Percentiles rank a stretch among this genome's conserved stretches.
phyloP scores from a whole-genome alignment of 2,113 vertebrate species.

The Archocentrus centrarchus region DNA sequence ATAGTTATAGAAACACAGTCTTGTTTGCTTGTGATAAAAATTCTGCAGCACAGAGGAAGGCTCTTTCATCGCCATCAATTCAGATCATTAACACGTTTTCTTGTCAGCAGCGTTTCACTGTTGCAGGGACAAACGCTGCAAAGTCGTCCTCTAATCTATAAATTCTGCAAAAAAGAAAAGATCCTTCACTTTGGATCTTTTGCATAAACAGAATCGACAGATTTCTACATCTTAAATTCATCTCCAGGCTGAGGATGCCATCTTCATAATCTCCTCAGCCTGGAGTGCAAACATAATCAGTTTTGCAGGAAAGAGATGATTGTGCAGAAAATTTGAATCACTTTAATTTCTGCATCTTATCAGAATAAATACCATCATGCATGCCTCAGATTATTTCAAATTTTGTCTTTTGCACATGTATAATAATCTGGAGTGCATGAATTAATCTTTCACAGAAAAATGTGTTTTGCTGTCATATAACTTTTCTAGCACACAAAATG shows the following conservation, averaged over 20 bases:
- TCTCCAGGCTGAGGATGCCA: background rate
- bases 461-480: no score
- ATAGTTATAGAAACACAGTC: background rate
- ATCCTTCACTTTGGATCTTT: background rate
- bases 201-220: background rate
- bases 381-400: background rate
- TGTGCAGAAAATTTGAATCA: no score
- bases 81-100: slow-evolving; percentile 1
- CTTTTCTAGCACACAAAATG: no score
- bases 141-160: background rate
- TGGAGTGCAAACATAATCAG: background rate
- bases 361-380: background rate
- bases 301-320: background rate
- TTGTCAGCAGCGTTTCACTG: background rate
- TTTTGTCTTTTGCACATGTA: no score
- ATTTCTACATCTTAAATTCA: background rate
- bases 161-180: background rate
- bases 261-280: background rate
- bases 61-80: slow-evolving; percentile 1
- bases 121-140: background rate
- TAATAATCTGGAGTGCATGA: no score
- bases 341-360: background rate
- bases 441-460: no score
- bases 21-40: slow-evolving; percentile 1
- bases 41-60: background rate